Evolutionary conservation across 2,113 vertebrate species (phyloP), one percentile per base, ranked within the genome.

Genomic region (Ia io): DNA sequence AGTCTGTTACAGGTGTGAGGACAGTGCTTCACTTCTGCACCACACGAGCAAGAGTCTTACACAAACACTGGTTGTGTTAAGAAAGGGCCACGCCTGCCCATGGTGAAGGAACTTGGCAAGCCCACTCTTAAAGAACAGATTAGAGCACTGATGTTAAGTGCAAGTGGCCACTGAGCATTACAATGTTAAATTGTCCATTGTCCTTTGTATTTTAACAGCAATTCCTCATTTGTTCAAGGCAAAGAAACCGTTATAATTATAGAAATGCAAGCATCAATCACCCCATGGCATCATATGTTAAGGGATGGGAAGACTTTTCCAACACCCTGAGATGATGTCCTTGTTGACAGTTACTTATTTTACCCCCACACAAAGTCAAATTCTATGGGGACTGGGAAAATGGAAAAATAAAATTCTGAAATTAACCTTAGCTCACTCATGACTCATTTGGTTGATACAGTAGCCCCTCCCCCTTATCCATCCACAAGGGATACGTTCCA

Each of bases 321-420:
- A 80, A 70, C 3, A 47, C 53, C 30, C 30, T 37, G 44, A 74
- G 86, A 86, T 56, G 35, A 78, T 49, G 9, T 12, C 49, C 25
- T 73, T 69, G 25, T 67, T 67, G 51, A 40, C 8, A 35, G 9
- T 6, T 84, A 51, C 30, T 86, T 69, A 88, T 70, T 96, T 93
- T 86, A 32, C 5, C 8, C 49, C 78, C 47, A 40, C 2, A 70
- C 18, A 79, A 86, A 94, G 47, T 67, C 85, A 85, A 92, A 79
- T 23, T 71, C 28, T 73, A 6, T 6, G 16, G 6, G 8, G 13
- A 88, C 74, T 35, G 25, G 23, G 20, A 90, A 63, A 35, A 61
- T 67, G 14, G n/a, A 89, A 91, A 95, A 93, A 51, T 28, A 9
- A 65, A 49, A 94, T 87, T 89, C n/a, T 56, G 37, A 84, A 96